Base-by-base conservation (phyloP, 2,797 vertebrate genomes). In the Champsocephalus gunnari region DNA sequence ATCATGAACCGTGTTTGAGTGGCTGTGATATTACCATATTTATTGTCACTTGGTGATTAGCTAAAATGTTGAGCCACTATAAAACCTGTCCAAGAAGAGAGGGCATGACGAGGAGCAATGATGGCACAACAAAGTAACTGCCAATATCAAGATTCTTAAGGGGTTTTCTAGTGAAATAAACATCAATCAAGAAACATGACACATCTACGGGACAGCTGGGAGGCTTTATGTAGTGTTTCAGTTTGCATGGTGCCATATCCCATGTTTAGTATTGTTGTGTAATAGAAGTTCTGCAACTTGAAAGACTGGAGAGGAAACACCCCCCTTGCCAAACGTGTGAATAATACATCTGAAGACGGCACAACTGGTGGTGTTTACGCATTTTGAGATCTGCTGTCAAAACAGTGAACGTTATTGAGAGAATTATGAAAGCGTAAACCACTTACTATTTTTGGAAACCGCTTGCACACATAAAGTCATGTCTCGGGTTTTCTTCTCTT, bases 401-500 rank as follows among this genome's bases (percentile, higher is more conserved):
- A 51, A 12, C 41, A 54, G 11, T 62, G 10, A 3, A n/a, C 53
- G 7, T 49, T 47, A 38, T 21, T 51, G 11, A 24, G 17, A 44
- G 17, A 55, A 13, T 5, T 49, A 50, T 24, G 44, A 54, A 50
- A 61, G 21, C 24, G 12, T 1, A 66, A 9, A 34, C 5, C 2
- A 16, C 6, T 28, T 32, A 41, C 21, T 55, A 21, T 62, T 80
- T 80, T 80, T 38, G 9, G 53, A 49, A 59, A 53, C 13, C 50
- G 54, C 17, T 66, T 63, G 44, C 43, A 59, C n/a, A 66, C 43
- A 54, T 19, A 9, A 2, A 45, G 24, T 14, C 24, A 49, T n/a
- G 41, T 56, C 38, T 57, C 41, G 43, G 14, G 28, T 8, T 60
- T 32, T 38, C 2, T n/a, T 21, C 3, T 62, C n/a, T 58, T 56